Base-by-base conservation (phyloP, 2,888 invertebrate genomes). In the Linnaemya vulpina region DNA sequence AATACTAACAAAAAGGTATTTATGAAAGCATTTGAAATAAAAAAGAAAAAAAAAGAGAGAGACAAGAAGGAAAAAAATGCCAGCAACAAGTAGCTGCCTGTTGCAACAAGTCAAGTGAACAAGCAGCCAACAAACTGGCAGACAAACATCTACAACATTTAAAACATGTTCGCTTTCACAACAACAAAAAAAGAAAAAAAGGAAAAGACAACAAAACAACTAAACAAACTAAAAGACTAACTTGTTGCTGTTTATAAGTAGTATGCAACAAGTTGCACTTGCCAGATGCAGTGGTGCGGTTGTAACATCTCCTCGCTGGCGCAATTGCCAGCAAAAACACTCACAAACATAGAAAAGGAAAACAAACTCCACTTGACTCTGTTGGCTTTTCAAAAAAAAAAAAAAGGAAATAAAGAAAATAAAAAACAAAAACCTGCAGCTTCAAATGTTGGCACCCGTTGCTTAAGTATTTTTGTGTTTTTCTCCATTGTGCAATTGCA, bases 131-230 rank as follows among this genome's bases (percentile, higher is more conserved):
- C 79, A 79, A 83, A 75, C 63, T 62, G 62, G 11, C 43, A 70
- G 35, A 68, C 76, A 60, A 65, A 65, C 58, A 65, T 65, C 25
- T 55, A 71, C 67, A 71, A 51, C 68, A 62, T 79, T 78, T 73
- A n/a, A 82, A 82, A 82, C 75, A 85, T 82, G 82, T 82, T 85
- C 79, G 85, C 85, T 85, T 85, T 85, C 85, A 85, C 85, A 81
- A 82, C 76, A 74, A 60, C 60, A 79, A 58, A 43, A 3, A 38
- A 40, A n/a, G 1, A 65, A 38, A 11, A 49, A n/a, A 76, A 74
- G 30, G 30, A 30, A 17, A 17, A 49, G 22, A 73, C 25, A 30
- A 25, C 67, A 82, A 74, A 73, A 49, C 49, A 46, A 53, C n/a
- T 53, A 53, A 70, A 62, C 68, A 78, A 70, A 65, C 62, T 73